A percentile compares a stretch with the other conserved stretches of the same genome.
phyloP scores from a whole-genome alignment of 23 tunicate genomes.

The Oikopleura albicans region DNA sequence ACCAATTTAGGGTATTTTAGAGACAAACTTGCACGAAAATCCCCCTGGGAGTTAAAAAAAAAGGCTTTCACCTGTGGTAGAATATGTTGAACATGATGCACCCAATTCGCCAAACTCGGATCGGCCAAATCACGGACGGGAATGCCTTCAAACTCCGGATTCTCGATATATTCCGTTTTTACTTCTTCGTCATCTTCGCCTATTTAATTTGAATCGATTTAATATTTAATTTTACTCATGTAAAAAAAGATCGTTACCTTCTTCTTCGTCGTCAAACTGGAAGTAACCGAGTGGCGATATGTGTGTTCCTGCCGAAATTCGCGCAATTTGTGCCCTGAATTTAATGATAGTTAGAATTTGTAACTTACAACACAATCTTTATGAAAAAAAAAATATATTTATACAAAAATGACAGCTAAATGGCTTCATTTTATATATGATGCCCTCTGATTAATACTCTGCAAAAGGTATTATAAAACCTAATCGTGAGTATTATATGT shows the following conservation, averaged over 20 bases:
- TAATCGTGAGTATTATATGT: too few relatives aligned
- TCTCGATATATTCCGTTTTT: conserved; percentile 58
- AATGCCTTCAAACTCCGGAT: conserved; percentile 70
- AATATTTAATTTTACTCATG: neutral
- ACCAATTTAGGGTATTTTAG: too few relatives aligned
- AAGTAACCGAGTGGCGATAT: conserved; percentile 49
- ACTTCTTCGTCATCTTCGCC: conserved; percentile 81
- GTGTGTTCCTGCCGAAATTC: conserved; percentile 88
- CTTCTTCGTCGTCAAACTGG: conserved; percentile 89
- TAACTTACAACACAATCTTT: neutral
- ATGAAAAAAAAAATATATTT: neutral
- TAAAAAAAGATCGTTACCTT: conserved; percentile 20
- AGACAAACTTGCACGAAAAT: too few relatives aligned
- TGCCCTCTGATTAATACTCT: too few relatives aligned
- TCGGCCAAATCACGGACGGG: conserved; percentile 76
- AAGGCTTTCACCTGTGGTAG: conserved; percentile 83
- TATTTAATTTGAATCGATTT: neutral
- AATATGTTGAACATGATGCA: conserved; percentile 78
- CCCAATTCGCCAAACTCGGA: conserved; percentile 74
- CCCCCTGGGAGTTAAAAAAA: too few relatives aligned
- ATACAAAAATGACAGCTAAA: too few relatives aligned
- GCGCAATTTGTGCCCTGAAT: conserved; percentile 44
- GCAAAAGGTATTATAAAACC: too few relatives aligned
- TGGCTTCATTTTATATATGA: too few relatives aligned
- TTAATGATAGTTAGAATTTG: too few relatives aligned